Evolutionary conservation across 2,888 invertebrate genomes (phyloP).

Genomic region (Marronus borbonicus): DNA sequence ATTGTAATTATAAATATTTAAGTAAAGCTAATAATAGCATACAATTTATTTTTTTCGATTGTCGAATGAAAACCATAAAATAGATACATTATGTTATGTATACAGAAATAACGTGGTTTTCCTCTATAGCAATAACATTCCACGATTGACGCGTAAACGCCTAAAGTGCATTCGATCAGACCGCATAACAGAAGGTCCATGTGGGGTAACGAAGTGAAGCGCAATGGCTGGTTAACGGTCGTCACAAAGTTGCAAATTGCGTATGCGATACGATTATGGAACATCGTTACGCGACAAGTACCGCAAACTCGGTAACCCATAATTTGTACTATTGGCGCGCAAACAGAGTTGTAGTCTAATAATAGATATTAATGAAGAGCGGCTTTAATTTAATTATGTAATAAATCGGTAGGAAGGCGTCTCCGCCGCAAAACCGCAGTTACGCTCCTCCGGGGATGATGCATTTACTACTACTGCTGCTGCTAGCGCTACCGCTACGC

Average conservation of each 20-base stretch:
- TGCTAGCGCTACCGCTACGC: not conserved
- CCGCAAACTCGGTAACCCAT: slow-evolving; percentile 50
- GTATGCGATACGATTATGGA: slow-evolving; percentile 42
- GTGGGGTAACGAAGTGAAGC: not conserved
- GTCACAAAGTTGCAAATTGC: slow-evolving; percentile 45
- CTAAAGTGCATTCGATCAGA: not conserved
- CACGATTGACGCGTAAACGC: no score
- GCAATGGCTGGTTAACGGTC: not conserved
- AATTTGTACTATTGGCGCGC: slow-evolving; percentile 59
- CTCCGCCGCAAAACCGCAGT: slow-evolving; percentile 55
- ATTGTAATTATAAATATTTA: no score
- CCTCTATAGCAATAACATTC: no score
- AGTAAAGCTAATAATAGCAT: no score
- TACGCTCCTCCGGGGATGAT: slow-evolving; percentile 55
- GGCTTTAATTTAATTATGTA: slow-evolving; percentile 63
- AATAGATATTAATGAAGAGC: slow-evolving; percentile 64
- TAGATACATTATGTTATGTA: no score
- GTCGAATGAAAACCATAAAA: no score
- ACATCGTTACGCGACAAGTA: slow-evolving; percentile 46
- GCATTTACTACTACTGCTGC: slow-evolving; percentile 47
- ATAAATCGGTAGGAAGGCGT: slow-evolving; percentile 61
- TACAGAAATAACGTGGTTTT: no score
- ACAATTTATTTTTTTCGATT: no score
- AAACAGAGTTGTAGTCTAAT: slow-evolving; percentile 60
- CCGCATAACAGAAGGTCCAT: slow-evolving; percentile 13